Base-by-base conservation (phyloP, 2,797 vertebrate genomes). In the Phoeniculus purpureus region DNA sequence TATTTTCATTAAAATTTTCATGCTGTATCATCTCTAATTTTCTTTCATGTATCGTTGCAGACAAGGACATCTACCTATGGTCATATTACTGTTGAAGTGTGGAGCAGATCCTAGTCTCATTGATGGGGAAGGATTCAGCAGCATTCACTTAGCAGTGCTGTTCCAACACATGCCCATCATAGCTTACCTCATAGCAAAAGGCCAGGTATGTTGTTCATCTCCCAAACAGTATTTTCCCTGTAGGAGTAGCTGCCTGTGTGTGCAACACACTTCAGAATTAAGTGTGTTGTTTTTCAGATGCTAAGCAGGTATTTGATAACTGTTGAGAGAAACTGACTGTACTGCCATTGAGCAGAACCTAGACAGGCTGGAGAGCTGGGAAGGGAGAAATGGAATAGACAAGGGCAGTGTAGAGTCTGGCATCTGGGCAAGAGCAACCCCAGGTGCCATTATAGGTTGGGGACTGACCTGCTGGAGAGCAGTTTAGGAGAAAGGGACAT, bases 161-260 rank as follows among this genome's bases (percentile, higher is more conserved):
- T 99, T 99, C 96, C 99, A 99, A 29, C 99, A 99, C 95, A 98
- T 99, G 98, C 98, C 99, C 81, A 97, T 99, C 43, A 97, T 99
- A 52, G 99, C 99, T 17, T 99, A 99, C 95, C 98, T 99, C 21
- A 97, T 99, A 97, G 98, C 99, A 15, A 99, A 98, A 93, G 98
- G 98, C 93, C 98, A 99, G 98, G 99, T 99, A 95, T 72, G 98
- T 96, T 88, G 62, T 60, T 79, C 22, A n/a, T 59, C 27, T 31
- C 76, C n/a, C 29, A 32, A 3, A 15, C 62, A 2, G 27, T 70
- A 20, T 88, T 91, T 73, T 73, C 60, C 66, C 4, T 15, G 71
- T 50, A 17, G 0, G 1, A 76, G 29, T 23, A 64, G 23, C 31
- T 77, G 25, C 13, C 12, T 74, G 3, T 45, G 12, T 43, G 1